Base-by-base conservation (phyloP, 2,888 invertebrate species). In the Erebia aethiops region DNA sequence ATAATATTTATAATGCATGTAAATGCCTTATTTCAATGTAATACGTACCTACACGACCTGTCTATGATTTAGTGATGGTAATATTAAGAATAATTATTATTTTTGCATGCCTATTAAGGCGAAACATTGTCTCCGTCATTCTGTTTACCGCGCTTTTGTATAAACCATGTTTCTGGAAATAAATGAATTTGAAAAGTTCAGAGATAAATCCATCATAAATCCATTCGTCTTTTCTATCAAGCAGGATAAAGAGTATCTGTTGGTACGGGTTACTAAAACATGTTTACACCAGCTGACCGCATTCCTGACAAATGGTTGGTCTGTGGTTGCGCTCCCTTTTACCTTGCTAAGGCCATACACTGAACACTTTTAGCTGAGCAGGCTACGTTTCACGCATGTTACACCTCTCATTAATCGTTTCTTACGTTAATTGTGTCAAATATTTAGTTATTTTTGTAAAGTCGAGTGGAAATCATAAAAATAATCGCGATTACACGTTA, bases 241-340 rank as follows among this genome's bases (percentile, higher is more conserved):
- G 62, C 56, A 66, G 66, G 66, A 66, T 66, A 56, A 52, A 35
- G 35, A 52, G 57, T 68, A 61, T 51, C 35, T 63, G 56, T 69
- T 7, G 35, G 35, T 35, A 41, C 64, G 57, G 69, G 69, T 64
- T 35, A 57, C 63, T 69, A 51, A 49, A 66, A 66, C 66, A 21
- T 78, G 79, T 79, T 80, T 79, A 77, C 78, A 83, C 79, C 78
- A 80, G 78, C 77, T 84, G 86, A 84, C 87, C 87, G 87, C 87
- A 88, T 87, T 87, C 87, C 83, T 74, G 16, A 69, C 77, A 76
- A 81, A 81, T 82, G 85, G 62, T 62, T 13, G 49, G 62, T 81
- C 81, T 79, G 81, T 74, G 71, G 66, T 71, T 67, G 67, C 71
- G 71, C 75, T 77, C 76, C 77, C 77, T 78, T 78, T 76, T 77